phyloP scores from a whole-genome alignment of 2,797 vertebrate species.

The Acropternis orthonyx region DNA sequence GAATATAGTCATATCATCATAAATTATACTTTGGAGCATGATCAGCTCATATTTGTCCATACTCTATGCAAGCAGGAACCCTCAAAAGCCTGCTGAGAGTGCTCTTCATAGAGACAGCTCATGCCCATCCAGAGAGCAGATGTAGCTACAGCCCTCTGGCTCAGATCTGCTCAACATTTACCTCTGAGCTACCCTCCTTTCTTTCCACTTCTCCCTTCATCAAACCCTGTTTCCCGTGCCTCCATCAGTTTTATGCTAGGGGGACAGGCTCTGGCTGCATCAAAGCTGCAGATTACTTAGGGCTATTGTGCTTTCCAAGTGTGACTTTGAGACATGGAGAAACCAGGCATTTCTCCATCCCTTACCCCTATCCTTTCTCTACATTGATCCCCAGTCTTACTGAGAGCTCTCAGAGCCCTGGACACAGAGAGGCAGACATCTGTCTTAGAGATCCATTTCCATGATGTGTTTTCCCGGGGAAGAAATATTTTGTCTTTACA shows the following conservation, averaged over 20 bases:
- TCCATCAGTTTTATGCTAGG: neutral
- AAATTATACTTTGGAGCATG: neutral
- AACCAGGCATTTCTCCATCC: neutral
- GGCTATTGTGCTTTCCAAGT: constrained; percentile 29
- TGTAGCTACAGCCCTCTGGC: neutral
- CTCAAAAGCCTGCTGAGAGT: neutral
- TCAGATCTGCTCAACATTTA: neutral
- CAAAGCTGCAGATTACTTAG: neutral
- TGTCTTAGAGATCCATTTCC: neutral
- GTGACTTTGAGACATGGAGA: neutral
- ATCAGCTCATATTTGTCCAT: neutral
- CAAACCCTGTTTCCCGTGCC: neutral
- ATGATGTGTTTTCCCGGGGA: neutral
- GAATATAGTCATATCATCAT: neutral
- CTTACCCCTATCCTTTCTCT: neutral
- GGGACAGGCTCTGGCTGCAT: neutral
- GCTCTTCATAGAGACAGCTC: neutral
- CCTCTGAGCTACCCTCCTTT: neutral
- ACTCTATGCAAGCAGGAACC: neutral
- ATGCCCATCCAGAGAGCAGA: neutral
- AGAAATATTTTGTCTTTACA: neutral
- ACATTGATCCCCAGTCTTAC: neutral
- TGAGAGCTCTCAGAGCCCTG: neutral
- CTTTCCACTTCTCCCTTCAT: neutral
- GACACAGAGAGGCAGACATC: neutral